Conservation (phyloP, 2,113 vertebrate species). For the Tragelaphus buxtoni region DNA sequence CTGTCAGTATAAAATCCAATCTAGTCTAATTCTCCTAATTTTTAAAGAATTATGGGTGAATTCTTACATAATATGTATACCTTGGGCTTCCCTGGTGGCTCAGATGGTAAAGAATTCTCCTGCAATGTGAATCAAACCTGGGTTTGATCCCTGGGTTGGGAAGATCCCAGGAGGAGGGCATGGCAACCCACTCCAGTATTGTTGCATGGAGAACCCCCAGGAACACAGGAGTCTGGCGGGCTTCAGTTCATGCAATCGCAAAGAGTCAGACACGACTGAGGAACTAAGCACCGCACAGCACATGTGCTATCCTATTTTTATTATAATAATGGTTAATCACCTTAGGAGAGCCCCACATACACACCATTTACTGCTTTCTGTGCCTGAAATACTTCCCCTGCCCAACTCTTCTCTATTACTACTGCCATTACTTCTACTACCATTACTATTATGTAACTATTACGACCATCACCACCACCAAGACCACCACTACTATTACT, state of each 20-base stretch:
- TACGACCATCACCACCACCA: too few relatives aligned
- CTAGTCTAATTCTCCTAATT: background rate
- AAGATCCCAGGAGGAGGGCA: background rate
- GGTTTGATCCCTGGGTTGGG: background rate
- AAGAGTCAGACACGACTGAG: background rate
- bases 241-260: background rate
- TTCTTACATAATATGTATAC: background rate
- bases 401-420: background rate
- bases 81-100: background rate
- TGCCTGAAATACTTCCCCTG: background rate
- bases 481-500: background rate
- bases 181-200: background rate
- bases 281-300: background rate
- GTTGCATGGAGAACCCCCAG: background rate
- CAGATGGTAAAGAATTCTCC: background rate
- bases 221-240: background rate
- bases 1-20: background rate
- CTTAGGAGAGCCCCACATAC: background rate
- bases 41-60: background rate
- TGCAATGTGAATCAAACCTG: background rate
- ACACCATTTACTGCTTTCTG: background rate
- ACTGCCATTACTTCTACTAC: fast-evolving
- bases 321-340: background rate
- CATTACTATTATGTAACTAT: background rate
- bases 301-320: background rate